Conservation (phyloP, 2,113 vertebrate species). For the Crotalus helleri region DNA sequence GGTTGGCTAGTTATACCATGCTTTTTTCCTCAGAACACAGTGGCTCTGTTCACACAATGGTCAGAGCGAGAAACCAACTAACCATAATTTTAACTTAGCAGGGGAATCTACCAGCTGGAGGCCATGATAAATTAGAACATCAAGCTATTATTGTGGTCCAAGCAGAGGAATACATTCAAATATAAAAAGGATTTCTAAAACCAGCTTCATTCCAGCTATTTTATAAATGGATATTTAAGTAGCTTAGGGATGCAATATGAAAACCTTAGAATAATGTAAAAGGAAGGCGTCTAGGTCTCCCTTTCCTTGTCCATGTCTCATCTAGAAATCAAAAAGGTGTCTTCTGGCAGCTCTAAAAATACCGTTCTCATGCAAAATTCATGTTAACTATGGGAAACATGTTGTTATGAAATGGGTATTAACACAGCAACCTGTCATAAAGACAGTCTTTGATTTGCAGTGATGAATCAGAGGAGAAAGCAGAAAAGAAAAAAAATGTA, state of each 20-base stretch:
- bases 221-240: background rate
- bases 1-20: background rate
- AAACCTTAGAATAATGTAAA: background rate
- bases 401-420: conserved; percentile 28
- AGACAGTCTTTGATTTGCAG: conserved; percentile 3
- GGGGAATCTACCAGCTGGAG: background rate
- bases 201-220: background rate
- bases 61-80: background rate
- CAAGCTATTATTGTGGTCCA: background rate
- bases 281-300: background rate
- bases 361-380: conserved; percentile 22
- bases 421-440: conserved; percentile 16
- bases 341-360: conserved; percentile 13
- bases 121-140: background rate
- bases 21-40: background rate
- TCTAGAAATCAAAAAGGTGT: conserved; percentile 1
- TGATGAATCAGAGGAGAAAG: background rate
- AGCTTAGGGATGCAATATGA: background rate
- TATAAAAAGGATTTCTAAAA: background rate
- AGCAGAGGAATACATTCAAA: background rate
- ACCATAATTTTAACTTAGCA: background rate
- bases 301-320: background rate
- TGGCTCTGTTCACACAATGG: background rate
- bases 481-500: background rate
- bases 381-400: conserved; percentile 20